These are phyloP conservation scores for Homarus americanus DNA, from an alignment of 1,140 invertebrate species.

Conservation along the genomic window DNA sequence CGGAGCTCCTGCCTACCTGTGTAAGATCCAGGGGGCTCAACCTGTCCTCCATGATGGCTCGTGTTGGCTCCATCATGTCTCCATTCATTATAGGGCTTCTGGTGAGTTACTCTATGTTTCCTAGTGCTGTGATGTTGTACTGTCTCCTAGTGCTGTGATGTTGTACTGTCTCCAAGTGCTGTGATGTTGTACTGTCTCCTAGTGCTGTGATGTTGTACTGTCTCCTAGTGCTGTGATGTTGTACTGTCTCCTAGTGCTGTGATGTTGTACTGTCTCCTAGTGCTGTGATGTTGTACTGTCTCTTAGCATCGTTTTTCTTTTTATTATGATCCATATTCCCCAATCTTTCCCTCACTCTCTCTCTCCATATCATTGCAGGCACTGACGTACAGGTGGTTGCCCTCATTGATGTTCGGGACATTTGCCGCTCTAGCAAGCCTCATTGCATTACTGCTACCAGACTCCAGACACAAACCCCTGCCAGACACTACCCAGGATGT, in stretches of 20 bases:
- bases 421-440: conserved; percentile 43
- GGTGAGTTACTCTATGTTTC: conserved; percentile 53
- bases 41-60: conserved; percentile 76
- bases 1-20: conserved; percentile 76
- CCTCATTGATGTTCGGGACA: conserved; percentile 53
- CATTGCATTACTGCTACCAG: conserved; percentile 38
- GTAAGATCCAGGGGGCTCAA: conserved; percentile 76
- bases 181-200: too few relatives aligned
- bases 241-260: too few relatives aligned
- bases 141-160: too few relatives aligned
- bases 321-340: neutral
- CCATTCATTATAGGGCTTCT: conserved; percentile 79
- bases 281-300: too few relatives aligned
- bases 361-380: conserved; percentile 56
- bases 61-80: conserved; percentile 75
- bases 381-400: conserved; percentile 33
- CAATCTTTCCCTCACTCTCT: too few relatives aligned
- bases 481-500: conserved; percentile 19
- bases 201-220: too few relatives aligned
- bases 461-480: conserved; percentile 37
- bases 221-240: too few relatives aligned
- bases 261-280: too few relatives aligned
- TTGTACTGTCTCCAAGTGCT: too few relatives aligned
- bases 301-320: neutral
- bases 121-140: too few relatives aligned